Evolutionary conservation across 1,140 invertebrate genomes (phyloP).

Genomic region (Meteorus sp.): DNA sequence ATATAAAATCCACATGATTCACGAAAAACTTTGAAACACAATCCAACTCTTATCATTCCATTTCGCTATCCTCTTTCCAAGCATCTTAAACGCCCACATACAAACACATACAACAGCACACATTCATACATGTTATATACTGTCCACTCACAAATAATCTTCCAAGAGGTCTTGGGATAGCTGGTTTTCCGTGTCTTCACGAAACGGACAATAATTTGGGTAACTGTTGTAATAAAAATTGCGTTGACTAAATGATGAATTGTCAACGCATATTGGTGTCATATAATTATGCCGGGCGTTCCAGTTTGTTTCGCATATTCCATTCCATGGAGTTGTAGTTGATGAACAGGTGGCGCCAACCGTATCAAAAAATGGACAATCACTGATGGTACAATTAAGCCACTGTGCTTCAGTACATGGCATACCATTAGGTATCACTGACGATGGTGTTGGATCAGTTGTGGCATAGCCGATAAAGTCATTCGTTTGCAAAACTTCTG

Average conservation of each 20-base stretch:
- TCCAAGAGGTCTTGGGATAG: constrained; percentile 40
- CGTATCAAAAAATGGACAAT: constrained; percentile 37
- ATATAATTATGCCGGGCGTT: neutral
- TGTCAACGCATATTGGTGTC: no score
- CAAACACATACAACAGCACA: constrained; percentile 27
- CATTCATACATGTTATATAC: neutral
- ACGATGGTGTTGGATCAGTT: constrained; percentile 10
- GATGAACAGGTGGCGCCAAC: neutral
- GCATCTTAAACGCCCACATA: no score
- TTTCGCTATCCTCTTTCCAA: no score
- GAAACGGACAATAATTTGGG: constrained; percentile 18
- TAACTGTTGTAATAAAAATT: constrained; percentile 11
- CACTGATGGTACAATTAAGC: constrained; percentile 41
- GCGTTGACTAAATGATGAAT: neutral
- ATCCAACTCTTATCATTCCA: no score
- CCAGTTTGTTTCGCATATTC: neutral
- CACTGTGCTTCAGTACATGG: constrained; percentile 45
- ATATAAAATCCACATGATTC: no score
- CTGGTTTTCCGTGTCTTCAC: constrained; percentile 29
- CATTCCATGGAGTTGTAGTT: constrained; percentile 8
- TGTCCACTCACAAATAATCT: constrained; percentile 48
- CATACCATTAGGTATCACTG: constrained; percentile 16
- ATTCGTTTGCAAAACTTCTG: no score
- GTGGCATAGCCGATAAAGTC: neutral
- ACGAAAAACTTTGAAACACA: no score